Conservation (phyloP, 1,140 invertebrate genomes). For the Heliconius himera region DNA sequence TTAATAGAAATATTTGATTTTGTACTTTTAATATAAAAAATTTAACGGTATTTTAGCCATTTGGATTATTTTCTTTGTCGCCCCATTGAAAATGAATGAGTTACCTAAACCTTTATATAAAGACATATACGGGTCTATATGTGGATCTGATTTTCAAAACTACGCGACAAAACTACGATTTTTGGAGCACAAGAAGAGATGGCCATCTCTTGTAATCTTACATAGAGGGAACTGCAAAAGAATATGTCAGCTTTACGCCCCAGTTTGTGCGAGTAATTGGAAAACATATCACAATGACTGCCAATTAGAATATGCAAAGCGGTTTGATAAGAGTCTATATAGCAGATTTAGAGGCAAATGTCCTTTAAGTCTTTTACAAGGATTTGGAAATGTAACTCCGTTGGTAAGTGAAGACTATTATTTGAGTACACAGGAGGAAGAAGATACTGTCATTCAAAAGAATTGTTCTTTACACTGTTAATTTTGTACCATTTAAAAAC, state of each 20-base stretch:
- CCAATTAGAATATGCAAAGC: constrained; percentile 42
- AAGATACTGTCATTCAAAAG: not conserved
- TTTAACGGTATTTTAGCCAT: constrained; percentile 7
- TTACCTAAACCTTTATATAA: constrained; percentile 37
- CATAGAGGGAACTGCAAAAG: constrained; percentile 42
- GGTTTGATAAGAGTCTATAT: constrained; percentile 22
- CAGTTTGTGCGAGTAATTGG: constrained; percentile 43
- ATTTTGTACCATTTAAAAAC: not conserved
- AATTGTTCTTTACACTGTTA: constrained; percentile 25
- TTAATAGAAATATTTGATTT: not conserved
- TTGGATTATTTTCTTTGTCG: constrained; percentile 2
- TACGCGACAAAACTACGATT: constrained; percentile 35
- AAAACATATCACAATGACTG: constrained; percentile 46
- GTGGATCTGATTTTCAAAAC: constrained; percentile 43
- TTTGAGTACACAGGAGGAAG: not conserved
- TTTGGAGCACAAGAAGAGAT: constrained; percentile 32
- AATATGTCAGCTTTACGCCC: constrained; percentile 44
- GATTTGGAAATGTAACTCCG: not conserved
- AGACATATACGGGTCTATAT: constrained; percentile 31
- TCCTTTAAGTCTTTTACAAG: not conserved
- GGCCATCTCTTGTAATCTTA: constrained; percentile 34
- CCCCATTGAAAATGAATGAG: constrained; percentile 8
- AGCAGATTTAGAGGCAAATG: constrained; percentile 25
- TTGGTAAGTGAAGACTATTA: constrained; percentile 10
- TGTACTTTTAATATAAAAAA: not conserved